Evolutionary conservation across 2,113 vertebrate species (phyloP).

Genomic region (Heliornis fulica): DNA sequence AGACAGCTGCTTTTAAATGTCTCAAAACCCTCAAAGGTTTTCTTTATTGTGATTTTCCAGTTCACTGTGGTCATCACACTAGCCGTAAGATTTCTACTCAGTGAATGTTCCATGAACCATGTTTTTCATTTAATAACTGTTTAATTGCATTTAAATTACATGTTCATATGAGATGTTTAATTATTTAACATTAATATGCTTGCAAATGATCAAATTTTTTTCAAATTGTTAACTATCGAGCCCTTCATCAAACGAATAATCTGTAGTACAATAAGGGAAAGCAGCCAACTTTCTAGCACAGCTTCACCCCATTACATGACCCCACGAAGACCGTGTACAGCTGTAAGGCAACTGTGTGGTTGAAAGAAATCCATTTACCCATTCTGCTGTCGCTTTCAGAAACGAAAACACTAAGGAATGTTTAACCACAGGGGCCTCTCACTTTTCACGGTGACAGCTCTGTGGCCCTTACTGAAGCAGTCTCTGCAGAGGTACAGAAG

Average conservation of each 20-base stretch:
- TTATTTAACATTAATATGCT: background rate
- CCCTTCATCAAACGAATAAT: background rate
- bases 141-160: background rate
- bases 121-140: background rate
- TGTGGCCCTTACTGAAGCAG: background rate
- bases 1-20: background rate
- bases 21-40: background rate
- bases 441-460: background rate
- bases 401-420: background rate
- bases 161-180: background rate
- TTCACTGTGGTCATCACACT: background rate
- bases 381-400: background rate
- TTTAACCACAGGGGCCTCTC: background rate
- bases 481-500: background rate
- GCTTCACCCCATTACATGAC: background rate
- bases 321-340: background rate
- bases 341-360: background rate
- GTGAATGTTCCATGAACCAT: background rate
- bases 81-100: background rate
- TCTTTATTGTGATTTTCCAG: background rate
- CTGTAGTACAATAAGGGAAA: background rate
- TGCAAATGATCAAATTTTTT: background rate
- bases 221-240: background rate
- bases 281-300: background rate
- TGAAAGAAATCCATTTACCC: slow-evolving; percentile 4